A percentile compares a stretch with the other conserved stretches of the same genome.
phyloP scores from a whole-genome alignment of 2,888 invertebrate species.

The Reticulitermes lucifugus region DNA sequence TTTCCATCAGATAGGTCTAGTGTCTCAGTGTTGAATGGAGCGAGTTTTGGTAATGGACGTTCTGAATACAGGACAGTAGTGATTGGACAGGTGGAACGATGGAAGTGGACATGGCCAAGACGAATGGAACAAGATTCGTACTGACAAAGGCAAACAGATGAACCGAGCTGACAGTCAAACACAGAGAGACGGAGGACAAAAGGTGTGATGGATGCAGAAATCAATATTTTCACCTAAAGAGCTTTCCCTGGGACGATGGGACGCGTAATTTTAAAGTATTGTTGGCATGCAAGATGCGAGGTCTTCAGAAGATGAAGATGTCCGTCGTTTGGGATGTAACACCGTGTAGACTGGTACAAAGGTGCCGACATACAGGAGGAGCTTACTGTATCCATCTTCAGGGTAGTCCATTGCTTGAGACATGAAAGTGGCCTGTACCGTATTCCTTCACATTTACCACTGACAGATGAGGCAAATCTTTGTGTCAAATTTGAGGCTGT shows the following conservation, averaged over 20 bases:
- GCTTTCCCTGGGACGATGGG: background rate
- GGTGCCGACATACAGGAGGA: too few relatives aligned
- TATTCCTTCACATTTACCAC: too few relatives aligned
- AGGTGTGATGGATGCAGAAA: background rate
- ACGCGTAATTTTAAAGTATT: background rate
- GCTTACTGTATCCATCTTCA: too few relatives aligned
- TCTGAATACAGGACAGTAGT: background rate
- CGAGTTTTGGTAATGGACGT: background rate
- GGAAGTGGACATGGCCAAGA: slow-evolving; percentile 7
- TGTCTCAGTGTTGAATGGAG: background rate
- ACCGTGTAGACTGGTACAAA: too few relatives aligned
- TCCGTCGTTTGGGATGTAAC: too few relatives aligned
- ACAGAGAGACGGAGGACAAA: background rate
- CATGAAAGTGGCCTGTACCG: too few relatives aligned
- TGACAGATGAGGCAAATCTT: too few relatives aligned
- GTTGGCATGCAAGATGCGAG: too few relatives aligned
- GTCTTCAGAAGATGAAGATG: too few relatives aligned
- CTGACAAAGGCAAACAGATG: slow-evolving; percentile 3
- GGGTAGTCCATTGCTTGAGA: too few relatives aligned
- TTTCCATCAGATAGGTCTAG: background rate
- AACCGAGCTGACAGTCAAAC: background rate
- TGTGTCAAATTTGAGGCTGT: too few relatives aligned
- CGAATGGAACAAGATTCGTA: background rate
- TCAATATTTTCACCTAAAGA: background rate
- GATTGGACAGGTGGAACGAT: slow-evolving; percentile 16